These are phyloP conservation scores for Desmophyllum pertusum DNA, from an alignment of 92 coral and sea anemone genomes.

Conservation along the genomic window DNA sequence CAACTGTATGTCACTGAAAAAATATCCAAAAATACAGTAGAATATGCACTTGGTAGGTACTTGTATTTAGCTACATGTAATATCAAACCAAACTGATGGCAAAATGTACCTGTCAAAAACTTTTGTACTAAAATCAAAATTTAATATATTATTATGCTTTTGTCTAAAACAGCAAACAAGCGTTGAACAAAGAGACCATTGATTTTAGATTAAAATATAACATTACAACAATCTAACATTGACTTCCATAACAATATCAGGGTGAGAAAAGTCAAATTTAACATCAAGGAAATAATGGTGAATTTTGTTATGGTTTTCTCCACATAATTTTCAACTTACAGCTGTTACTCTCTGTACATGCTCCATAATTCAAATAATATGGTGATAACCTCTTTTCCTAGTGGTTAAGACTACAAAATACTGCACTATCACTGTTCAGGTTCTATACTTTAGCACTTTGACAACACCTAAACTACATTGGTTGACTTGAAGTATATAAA, in stretches of 20 bases:
- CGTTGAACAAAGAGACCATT: not conserved
- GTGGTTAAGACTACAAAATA: not conserved
- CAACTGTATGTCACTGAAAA: not conserved
- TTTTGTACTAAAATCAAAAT: not conserved
- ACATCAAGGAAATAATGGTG: not conserved
- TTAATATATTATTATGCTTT: slow-evolving; percentile 7
- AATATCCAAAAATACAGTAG: not conserved
- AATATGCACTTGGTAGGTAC: too few relatives aligned
- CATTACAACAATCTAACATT: not conserved
- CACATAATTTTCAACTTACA: not conserved
- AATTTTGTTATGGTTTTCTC: too few relatives aligned
- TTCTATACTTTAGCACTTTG: not conserved
- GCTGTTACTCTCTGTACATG: not conserved
- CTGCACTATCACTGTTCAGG: not conserved
- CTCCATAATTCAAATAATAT: not conserved
- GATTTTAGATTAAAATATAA: not conserved
- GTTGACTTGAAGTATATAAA: not conserved
- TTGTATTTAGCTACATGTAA: not conserved
- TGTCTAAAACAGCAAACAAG: not conserved
- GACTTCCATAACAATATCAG: not conserved
- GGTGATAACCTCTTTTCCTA: not conserved
- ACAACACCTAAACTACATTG: not conserved
- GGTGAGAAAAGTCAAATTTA: too few relatives aligned
- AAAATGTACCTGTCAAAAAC: not conserved
- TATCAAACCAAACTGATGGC: not conserved